phyloP scores from a whole-genome alignment of 2,113 vertebrate species.

The Laticauda laticaudata region DNA sequence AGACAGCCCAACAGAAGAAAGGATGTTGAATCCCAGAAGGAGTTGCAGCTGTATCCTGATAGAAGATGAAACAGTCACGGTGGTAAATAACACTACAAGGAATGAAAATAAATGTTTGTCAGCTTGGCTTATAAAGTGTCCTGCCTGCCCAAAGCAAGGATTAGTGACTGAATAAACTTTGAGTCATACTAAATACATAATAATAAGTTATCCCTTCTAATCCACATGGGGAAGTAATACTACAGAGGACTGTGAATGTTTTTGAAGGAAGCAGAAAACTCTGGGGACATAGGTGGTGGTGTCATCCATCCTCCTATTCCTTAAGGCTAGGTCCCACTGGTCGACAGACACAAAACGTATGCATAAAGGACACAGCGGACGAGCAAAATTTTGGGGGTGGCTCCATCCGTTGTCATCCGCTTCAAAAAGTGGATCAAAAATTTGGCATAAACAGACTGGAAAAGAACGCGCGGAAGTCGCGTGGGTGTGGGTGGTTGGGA shows the following conservation, averaged over 20 bases:
- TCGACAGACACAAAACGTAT: too few relatives aligned
- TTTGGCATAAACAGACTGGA: too few relatives aligned
- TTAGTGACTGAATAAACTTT: background rate
- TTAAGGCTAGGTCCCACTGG: background rate
- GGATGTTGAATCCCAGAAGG: background rate
- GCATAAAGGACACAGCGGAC: too few relatives aligned
- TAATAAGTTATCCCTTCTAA: background rate
- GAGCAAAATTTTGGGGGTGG: too few relatives aligned
- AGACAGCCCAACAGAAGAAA: background rate
- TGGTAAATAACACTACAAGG: background rate
- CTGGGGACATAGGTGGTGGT: background rate
- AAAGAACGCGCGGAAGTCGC: too few relatives aligned
- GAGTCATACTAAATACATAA: background rate
- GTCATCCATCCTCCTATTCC: background rate
- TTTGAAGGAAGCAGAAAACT: background rate
- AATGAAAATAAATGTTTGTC: background rate
- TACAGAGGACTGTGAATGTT: background rate
- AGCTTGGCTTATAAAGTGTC: background rate
- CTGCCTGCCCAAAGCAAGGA: background rate
- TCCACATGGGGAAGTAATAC: background rate
- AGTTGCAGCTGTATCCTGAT: background rate
- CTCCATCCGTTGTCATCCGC: too few relatives aligned
- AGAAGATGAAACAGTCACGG: background rate
- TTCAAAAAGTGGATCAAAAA: too few relatives aligned
- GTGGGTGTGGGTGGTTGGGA: too few relatives aligned